Evolutionary conservation across 2,888 invertebrate genomes (phyloP).

Genomic region (Eurois occulta): DNA sequence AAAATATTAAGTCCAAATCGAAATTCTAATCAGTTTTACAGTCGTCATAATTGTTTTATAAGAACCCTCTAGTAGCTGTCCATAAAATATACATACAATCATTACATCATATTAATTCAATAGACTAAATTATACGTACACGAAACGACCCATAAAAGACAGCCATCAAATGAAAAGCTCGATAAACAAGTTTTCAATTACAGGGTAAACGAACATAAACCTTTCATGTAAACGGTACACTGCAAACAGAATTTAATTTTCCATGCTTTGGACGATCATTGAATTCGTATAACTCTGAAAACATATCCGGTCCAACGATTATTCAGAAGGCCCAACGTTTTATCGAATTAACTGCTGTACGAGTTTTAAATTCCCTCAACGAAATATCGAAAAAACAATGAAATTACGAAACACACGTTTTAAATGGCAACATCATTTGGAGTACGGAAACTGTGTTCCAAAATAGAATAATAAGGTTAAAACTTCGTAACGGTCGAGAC

Average conservation of each 20-base stretch:
- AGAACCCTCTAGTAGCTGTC: slow-evolving; percentile 11
- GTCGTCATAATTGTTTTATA: neutral
- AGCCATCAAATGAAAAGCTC: slow-evolving; percentile 51
- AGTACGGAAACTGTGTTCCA: slow-evolving; percentile 39
- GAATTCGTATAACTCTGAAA: slow-evolving; percentile 55
- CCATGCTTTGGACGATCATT: slow-evolving; percentile 51
- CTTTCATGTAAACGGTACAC: slow-evolving; percentile 47
- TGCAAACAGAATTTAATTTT: slow-evolving; percentile 59
- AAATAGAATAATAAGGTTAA: slow-evolving; percentile 57
- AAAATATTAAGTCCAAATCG: neutral
- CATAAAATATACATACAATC: slow-evolving; percentile 30
- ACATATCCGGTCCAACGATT: slow-evolving; percentile 51
- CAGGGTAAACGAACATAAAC: slow-evolving; percentile 46
- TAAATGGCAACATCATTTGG: slow-evolving; percentile 41
- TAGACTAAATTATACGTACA: slow-evolving; percentile 43
- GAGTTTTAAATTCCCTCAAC: slow-evolving; percentile 50
- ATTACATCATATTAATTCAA: slow-evolving; percentile 30
- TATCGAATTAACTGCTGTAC: slow-evolving; percentile 44
- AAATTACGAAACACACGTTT: slow-evolving; percentile 44
- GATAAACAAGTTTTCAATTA: slow-evolving; percentile 56
- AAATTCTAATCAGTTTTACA: slow-evolving; percentile 4
- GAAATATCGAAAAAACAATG: slow-evolving; percentile 48
- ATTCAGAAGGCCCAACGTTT: slow-evolving; percentile 47
- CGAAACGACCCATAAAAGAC: slow-evolving; percentile 35
- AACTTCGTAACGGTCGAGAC: slow-evolving; percentile 73